phyloP scores from a whole-genome alignment of 2,797 vertebrate genomes.

The Trichosurus vulpecula region DNA sequence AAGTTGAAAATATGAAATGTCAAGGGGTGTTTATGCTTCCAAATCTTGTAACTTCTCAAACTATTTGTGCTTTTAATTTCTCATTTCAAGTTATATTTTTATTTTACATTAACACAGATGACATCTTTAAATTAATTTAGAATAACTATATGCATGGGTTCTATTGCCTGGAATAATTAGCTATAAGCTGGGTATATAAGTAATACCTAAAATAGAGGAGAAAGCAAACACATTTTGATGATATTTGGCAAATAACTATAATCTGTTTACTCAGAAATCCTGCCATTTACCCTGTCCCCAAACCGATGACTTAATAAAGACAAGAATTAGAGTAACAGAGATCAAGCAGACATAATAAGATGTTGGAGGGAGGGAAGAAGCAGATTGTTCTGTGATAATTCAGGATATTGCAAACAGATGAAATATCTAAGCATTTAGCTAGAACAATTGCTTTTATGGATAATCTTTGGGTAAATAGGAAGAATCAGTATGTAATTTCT shows the following conservation, averaged over 20 bases:
- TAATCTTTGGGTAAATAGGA: constrained; percentile 7
- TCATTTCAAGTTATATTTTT: constrained; percentile 42
- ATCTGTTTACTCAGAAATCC: constrained; percentile 50
- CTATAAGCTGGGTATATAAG: constrained; percentile 7
- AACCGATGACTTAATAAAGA: constrained; percentile 43
- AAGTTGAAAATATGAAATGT: not conserved
- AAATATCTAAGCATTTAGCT: constrained; percentile 19
- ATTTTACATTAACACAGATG: constrained; percentile 33
- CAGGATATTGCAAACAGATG: not conserved
- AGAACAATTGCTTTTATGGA: not conserved
- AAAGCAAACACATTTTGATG: constrained; percentile 32
- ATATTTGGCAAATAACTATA: constrained; percentile 47
- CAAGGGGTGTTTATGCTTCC: constrained; percentile 18
- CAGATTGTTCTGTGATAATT: not conserved
- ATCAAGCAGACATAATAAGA: not conserved
- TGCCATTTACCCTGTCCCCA: constrained; percentile 42
- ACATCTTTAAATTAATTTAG: constrained; percentile 41
- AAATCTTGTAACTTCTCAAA: constrained; percentile 37
- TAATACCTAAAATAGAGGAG: constrained; percentile 38
- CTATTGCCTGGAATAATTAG: not conserved
- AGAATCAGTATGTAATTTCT: constrained; percentile 15
- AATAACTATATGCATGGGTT: constrained; percentile 4
- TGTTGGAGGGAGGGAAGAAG: not conserved
- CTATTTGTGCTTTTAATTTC: constrained; percentile 8
- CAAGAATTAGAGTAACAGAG: constrained; percentile 16